Evolutionary conservation across 2,797 vertebrate species (phyloP).

Genomic region (Microcaecilia unicolor): DNA sequence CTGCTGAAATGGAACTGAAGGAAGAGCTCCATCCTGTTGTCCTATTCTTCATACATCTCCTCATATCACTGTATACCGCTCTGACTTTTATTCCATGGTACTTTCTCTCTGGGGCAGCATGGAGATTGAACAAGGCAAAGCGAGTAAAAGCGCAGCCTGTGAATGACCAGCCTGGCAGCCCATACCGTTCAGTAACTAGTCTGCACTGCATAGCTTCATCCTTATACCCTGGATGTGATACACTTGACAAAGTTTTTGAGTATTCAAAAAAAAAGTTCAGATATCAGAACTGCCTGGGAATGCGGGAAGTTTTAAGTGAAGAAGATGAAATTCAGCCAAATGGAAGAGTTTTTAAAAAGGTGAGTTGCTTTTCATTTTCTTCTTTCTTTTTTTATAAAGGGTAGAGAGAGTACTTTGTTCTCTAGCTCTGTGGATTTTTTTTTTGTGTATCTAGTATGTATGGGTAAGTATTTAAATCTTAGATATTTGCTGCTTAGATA

Average conservation of each 20-base stretch:
- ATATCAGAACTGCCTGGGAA: conserved; percentile 73
- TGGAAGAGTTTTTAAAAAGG: conserved; percentile 92
- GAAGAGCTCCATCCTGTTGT: conserved; percentile 80
- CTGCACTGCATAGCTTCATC: conserved; percentile 54
- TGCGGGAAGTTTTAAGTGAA: conserved; percentile 79
- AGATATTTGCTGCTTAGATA: too few species aligned
- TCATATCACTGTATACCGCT: conserved; percentile 69
- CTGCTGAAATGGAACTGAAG: conserved; percentile 74
- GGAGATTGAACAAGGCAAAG: conserved; percentile 58
- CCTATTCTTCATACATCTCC: conserved; percentile 70
- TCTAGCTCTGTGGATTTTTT: too few species aligned
- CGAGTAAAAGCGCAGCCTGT: conserved; percentile 68
- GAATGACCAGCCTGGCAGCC: conserved; percentile 55
- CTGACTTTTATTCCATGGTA: conserved; percentile 75
- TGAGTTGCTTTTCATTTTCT: too few species aligned
- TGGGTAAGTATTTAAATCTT: too few species aligned
- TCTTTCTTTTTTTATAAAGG: too few species aligned
- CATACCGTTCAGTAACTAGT: conserved; percentile 72
- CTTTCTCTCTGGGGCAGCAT: conserved; percentile 56
- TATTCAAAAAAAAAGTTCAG: conserved; percentile 64
- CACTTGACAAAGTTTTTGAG: conserved; percentile 80
- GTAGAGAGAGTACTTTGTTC: too few species aligned
- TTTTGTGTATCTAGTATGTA: too few species aligned
- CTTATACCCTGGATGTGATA: conserved; percentile 74
- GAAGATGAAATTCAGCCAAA: conserved; percentile 83